phyloP scores from a whole-genome alignment of 1,140 invertebrate genomes.

The Parapsyche elsis region DNA sequence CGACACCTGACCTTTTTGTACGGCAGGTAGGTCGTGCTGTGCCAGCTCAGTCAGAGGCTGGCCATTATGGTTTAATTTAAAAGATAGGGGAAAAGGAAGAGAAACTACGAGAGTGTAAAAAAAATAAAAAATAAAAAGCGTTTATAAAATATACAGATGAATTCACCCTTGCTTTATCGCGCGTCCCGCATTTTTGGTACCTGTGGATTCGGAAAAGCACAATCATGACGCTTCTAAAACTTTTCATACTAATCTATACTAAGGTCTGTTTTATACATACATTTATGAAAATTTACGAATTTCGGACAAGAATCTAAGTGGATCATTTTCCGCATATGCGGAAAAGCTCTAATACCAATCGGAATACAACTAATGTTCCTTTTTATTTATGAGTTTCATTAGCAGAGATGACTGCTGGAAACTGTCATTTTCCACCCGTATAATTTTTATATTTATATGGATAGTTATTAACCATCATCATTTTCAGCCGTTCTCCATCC shows the following conservation, averaged over 20 bases:
- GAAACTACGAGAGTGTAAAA: conserved; percentile 1
- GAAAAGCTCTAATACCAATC: too few species aligned
- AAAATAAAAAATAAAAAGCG: neutral
- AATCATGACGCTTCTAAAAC: neutral
- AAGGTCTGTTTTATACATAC: too few species aligned
- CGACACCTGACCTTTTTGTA: conserved; percentile 22
- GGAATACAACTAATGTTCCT: too few species aligned
- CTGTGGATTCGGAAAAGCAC: conserved; percentile 27
- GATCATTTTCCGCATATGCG: too few species aligned
- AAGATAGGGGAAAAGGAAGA: conserved; percentile 49
- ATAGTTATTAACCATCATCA: too few species aligned
- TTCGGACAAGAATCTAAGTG: too few species aligned
- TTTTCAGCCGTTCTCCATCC: too few species aligned
- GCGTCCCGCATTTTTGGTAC: conserved; percentile 23
- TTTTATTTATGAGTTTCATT: too few species aligned
- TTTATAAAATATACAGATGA: conserved; percentile 39
- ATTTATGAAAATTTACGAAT: too few species aligned
- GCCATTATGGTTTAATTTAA: conserved; percentile 52
- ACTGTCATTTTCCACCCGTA: too few species aligned
- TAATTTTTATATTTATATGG: too few species aligned
- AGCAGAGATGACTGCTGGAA: too few species aligned
- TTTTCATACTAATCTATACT: neutral
- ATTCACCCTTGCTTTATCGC: conserved; percentile 37
- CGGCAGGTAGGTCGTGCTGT: conserved; percentile 29
- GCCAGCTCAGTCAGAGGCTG: conserved; percentile 38